A percentile compares a stretch with the other conserved stretches of the same genome.
These are phyloP conservation scores for Terrapene triunguis DNA, from an alignment of 2,113 vertebrate genomes.

Conservation along the genomic window DNA sequence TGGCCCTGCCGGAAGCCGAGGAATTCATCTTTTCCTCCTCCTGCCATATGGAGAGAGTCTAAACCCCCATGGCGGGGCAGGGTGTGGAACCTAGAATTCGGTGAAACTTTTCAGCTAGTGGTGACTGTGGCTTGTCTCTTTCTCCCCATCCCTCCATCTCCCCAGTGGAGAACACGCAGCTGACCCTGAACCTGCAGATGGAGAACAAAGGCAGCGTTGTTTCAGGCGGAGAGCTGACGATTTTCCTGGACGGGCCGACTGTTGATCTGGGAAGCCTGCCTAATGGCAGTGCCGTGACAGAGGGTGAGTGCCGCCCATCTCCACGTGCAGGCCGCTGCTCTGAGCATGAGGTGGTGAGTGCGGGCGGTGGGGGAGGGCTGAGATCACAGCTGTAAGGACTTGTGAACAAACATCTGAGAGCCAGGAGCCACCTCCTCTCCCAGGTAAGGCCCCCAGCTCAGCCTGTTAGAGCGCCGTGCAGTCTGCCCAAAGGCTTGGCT, in stretches of 20 bases:
- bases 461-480: rapidly evolving
- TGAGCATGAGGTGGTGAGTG: not conserved
- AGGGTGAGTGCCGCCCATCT: slow-evolving; percentile 88
- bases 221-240: slow-evolving; percentile 92
- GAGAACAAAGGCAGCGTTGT: slow-evolving; percentile 97
- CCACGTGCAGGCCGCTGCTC: not conserved
- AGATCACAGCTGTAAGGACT: not conserved
- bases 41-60: rapidly evolving
- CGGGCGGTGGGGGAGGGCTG: not conserved
- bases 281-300: slow-evolving; percentile 86
- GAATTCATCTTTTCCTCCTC: rapidly evolving
- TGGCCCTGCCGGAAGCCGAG: rapidly evolving
- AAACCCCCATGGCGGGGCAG: not conserved
- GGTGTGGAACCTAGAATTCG: not conserved
- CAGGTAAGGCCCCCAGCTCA: not conserved
- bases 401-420: slow-evolving; percentile 56
- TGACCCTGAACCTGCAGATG: slow-evolving; percentile 94
- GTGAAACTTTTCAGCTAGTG: rapidly evolving
- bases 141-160: slow-evolving; percentile 18
- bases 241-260: slow-evolving; percentile 94
- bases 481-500: not conserved
- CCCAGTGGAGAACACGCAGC: slow-evolving; percentile 95
- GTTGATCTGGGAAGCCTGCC: slow-evolving; percentile 93
- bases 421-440: not conserved
- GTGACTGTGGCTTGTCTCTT: slow-evolving; percentile 5